Evolutionary conservation across 2,888 invertebrate genomes (phyloP), one percentile per base, ranked within the genome.

Genomic region (Eupithecia exiguata): DNA sequence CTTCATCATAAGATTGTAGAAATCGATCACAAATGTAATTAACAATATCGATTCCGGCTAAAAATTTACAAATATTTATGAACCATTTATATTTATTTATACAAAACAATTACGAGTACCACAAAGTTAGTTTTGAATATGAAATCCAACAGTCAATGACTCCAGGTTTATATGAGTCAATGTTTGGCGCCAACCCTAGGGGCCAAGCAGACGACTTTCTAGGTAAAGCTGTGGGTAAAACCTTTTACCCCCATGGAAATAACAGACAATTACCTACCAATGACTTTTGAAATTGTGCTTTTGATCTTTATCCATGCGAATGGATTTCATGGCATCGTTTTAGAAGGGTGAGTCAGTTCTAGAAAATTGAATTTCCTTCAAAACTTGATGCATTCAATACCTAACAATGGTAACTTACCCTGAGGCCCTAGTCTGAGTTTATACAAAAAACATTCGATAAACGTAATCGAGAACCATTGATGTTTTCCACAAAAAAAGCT

Each of bases 261-360:
- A 88, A 88, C 86, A 84, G 85, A 86, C 89, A 88, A 91, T 91
- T 91, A 91, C 85, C 87, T 87, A 84, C 82, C 81, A 87, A 85
- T 85, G 85, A 84, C 85, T 85, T 82, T 83, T 81, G 70, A 74
- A 80, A 75, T 73, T 43, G 68, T 65, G 62, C 21, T 71, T 72
- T 58, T 63, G 75, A 68, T 70, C 68, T 43, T 62, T 69, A 49
- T 66, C 49, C 66, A 67, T 61, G 40, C 70, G 69, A 74, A 69
- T 62, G 61, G 35, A 62, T 66, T 66, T 38, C 66, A 21, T 43
- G 1, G 38, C 66, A 66, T 66, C 40, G 40, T 38, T 66, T 65
- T 5, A 36, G 21, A 12, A n/a, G 7, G 35, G 63, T 66, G 38
- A 66, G 35, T 38, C 35, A n/a, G 14, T 62, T 18, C 62, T 62